Evolutionary conservation across 2,888 invertebrate genomes (phyloP).

Genomic region (Bombylius major): DNA sequence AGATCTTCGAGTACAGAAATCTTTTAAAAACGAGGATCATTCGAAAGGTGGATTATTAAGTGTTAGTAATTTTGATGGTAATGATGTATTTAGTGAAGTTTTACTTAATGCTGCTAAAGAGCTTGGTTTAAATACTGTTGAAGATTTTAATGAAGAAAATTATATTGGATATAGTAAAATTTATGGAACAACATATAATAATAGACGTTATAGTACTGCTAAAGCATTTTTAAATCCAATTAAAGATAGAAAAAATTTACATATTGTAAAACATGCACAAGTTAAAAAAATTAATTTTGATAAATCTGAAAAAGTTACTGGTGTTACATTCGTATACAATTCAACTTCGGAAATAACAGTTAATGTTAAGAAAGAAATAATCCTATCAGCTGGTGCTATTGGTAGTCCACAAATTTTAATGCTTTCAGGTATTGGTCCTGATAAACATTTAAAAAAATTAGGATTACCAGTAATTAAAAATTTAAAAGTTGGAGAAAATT

Average conservation of each 20-base stretch:
- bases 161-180: constrained; percentile 46
- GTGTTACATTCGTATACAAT: constrained; percentile 30
- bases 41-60: constrained; percentile 33
- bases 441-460: constrained; percentile 14
- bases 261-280: constrained; percentile 39
- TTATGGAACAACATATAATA: constrained; percentile 42
- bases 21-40: constrained; percentile 14
- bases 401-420: constrained; percentile 22
- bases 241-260: constrained; percentile 32
- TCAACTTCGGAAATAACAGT: constrained; percentile 27
- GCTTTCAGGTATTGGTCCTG: constrained; percentile 23
- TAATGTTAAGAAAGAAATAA: constrained; percentile 18
- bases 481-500: constrained; percentile 51
- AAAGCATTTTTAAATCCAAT: constrained; percentile 43
- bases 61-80: constrained; percentile 42
- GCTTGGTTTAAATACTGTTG: constrained; percentile 49
- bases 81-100: neutral
- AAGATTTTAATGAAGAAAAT: constrained; percentile 26
- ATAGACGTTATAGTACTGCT: constrained; percentile 43
- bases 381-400: constrained; percentile 24
- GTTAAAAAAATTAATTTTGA: constrained; percentile 42
- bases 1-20: constrained; percentile 43
- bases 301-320: constrained; percentile 34
- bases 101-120: constrained; percentile 44
- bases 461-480: constrained; percentile 18